Evolutionary conservation across 2,113 vertebrate genomes (phyloP), one percentile per base, ranked within the genome.

Genomic region (Callopanchax toddi): DNA sequence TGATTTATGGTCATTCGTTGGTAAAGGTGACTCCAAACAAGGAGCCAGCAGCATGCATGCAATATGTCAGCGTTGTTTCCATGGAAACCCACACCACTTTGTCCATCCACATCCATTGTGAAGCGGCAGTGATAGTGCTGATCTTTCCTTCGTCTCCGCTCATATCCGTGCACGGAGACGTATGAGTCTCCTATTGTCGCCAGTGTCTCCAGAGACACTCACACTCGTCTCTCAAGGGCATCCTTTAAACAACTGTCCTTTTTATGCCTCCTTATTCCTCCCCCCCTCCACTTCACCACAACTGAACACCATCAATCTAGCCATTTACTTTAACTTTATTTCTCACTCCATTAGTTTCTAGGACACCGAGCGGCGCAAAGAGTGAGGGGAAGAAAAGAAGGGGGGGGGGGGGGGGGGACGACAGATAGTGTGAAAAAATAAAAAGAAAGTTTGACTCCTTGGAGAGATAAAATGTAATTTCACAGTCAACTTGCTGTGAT

Each of bases 401-500:
- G 9, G 3, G 3, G 63, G 22, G 61, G 26, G 39, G 45, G n/a
- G 46, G 26, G 48, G 39, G 45, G n/a, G 46, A 23, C 48, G 55
- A 46, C 56, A 10, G 42, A 43, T 43, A 43, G 40, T 25, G 46
- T 49, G 45, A 51, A 49, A 76, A 71, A 65, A 74, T 12, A 43
- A 76, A 74, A 75, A 78, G 65, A 83, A 82, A 89, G 84, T 89
- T 88, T 82, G 79, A 54, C 76, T 87, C 87, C 86, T 84, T 43
- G 56, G 83, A 86, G 88, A 90, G 79, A 85, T 82, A 83, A 92
- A 92, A 92, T 89, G 85, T 87, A 89, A 93, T 92, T 91, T 93
- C 89, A 92, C 89, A 92, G 90, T 92, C 88, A 92, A 87, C 89
- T 91, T 91, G 75, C 85, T 89, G 69, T 89, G 88, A 89, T 89